Conservation (phyloP, 2,113 vertebrate genomes). For the Serinus canaria region DNA sequence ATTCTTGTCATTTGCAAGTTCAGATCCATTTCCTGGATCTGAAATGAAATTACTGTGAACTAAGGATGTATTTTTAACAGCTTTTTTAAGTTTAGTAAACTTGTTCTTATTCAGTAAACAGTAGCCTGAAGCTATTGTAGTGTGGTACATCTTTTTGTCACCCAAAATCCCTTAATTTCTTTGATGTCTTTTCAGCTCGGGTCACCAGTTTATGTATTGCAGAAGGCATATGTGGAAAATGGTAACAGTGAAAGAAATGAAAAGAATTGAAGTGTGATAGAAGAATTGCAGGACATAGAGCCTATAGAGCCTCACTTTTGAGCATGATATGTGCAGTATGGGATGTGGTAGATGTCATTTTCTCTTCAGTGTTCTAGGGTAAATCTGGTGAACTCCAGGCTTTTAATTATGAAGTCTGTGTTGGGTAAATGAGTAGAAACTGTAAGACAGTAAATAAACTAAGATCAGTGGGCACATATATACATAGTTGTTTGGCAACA, state of each 20-base stretch:
- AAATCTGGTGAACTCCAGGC: background rate
- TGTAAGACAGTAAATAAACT: background rate
- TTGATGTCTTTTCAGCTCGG: background rate
- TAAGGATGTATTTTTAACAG: background rate
- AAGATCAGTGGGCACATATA: background rate
- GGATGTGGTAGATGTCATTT: background rate
- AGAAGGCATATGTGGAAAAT: background rate
- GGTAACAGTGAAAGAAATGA: background rate
- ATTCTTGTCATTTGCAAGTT: background rate
- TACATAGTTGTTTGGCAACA: background rate
- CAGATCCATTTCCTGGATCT: background rate
- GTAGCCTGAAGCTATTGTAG: background rate
- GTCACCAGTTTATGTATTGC: background rate
- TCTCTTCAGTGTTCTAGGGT: background rate
- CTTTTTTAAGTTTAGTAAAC: background rate
- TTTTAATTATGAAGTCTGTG: background rate
- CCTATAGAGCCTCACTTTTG: background rate
- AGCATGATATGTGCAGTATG: background rate
- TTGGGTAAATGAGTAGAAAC: background rate
- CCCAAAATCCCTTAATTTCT: background rate
- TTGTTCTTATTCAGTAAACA: background rate
- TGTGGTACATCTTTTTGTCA: background rate
- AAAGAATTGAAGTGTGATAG: background rate
- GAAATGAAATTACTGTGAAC: background rate
- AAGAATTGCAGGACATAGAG: background rate